Base-by-base conservation (phyloP, 1,140 invertebrate genomes). In the Drepana arcuata region DNA sequence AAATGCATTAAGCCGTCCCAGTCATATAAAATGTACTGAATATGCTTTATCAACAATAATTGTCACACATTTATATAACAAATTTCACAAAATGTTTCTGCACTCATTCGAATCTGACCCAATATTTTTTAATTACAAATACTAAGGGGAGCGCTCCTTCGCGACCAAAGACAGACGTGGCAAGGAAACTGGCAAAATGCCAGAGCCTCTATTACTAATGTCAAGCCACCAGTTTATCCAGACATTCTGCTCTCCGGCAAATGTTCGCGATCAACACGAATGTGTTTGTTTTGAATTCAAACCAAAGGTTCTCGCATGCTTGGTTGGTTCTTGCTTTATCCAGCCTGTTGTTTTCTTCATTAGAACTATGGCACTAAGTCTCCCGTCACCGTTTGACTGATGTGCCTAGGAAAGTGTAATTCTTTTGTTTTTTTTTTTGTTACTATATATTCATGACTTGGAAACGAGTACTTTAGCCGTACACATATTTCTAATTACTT, bases 171-270 rank as follows among this genome's bases (percentile, higher is more conserved):
- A 54, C 41, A 61, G 51, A 58, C 46, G 48, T 45, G 34, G 54
- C 48, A 57, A 62, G 63, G 49, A 59, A 41, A 33, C 38, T 68
- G 68, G 70, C 67, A 23, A 9, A 3, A 34, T 4, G 60, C 70
- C 70, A 74, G 54, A 26, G 44, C 48, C 43, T 60, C 48, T 53
- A 62, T 65, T 46, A 65, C 51, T 41, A 60, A 67, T 64, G 60
- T 59, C 35, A 48, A 65, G 51, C 53, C 36, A 31, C 63, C 59
- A 61, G 41, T 43, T 49, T 61, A 55, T 27, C 16, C 13, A 41
- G 65, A 58, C 48, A 64, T 43, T 26, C 56, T 35, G 30, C 30
- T 36, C 33, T 40, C 29, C 28, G 44, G 27, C 47, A 44, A 45
- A 60, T 38, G 34, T 49, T 37, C 31, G 34, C 18, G 29, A 40